These are phyloP conservation scores for Nemotelus pantherinus DNA, from an alignment of 2,888 invertebrate genomes.

Conservation along the genomic window DNA sequence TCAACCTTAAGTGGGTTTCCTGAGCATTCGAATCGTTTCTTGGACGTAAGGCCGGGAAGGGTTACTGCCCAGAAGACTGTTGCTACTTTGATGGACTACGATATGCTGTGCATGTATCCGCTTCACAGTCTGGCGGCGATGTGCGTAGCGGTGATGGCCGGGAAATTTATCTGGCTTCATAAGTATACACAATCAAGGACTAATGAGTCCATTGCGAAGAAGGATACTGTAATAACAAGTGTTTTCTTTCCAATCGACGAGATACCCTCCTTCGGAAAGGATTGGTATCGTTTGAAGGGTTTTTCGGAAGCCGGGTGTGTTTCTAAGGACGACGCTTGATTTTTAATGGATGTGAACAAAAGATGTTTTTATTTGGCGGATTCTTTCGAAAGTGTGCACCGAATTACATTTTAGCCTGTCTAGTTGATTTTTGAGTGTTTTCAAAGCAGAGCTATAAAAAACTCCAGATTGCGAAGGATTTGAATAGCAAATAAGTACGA, in stretches of 20 bases:
- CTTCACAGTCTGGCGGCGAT: constrained; percentile 12
- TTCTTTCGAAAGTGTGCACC: too few relatives aligned
- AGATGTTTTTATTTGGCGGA: background rate
- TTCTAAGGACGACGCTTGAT: background rate
- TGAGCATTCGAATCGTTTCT: constrained; percentile 27
- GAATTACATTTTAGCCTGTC: too few relatives aligned
- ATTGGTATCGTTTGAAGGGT: constrained; percentile 26
- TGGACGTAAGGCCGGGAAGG: constrained; percentile 18
- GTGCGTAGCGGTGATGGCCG: background rate
- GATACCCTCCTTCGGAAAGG: constrained; percentile 10
- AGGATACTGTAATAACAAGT: constrained; percentile 37
- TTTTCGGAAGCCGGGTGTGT: background rate
- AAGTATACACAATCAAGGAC: constrained; percentile 41
- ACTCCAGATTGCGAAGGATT: too few relatives aligned
- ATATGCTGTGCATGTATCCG: constrained; percentile 23
- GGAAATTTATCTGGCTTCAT: constrained; percentile 39
- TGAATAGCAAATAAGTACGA: too few relatives aligned
- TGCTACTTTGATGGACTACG: constrained; percentile 11
- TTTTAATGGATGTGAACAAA: constrained; percentile 23
- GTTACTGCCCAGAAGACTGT: constrained; percentile 18
- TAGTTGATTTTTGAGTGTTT: too few relatives aligned
- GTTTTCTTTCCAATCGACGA: constrained; percentile 29
- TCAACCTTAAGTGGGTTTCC: constrained; percentile 49
- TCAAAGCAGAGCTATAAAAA: too few relatives aligned
- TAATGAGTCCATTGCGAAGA: constrained; percentile 33